Percentiles rank a stretch among this genome's conserved stretches.
These are phyloP conservation scores for Gymnodraco acuticeps DNA, from an alignment of 2,797 vertebrate species.

Conservation along the genomic window DNA sequence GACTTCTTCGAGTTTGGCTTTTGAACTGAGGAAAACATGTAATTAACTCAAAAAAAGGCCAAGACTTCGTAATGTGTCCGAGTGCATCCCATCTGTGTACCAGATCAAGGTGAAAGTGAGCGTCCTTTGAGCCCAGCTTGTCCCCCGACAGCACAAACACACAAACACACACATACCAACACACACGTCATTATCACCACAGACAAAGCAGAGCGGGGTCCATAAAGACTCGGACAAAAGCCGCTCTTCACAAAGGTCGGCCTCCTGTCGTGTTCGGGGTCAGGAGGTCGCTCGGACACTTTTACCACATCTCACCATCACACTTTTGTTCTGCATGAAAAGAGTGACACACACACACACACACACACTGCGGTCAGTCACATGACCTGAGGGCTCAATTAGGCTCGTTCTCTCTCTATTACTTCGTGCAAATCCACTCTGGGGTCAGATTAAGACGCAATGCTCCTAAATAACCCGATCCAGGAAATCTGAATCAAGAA, in stretches of 20 bases:
- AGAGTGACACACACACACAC: slow-evolving; percentile 1
- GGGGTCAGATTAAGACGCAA: too few relatives aligned
- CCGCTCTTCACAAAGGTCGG: slow-evolving; percentile 16
- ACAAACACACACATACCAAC: not conserved
- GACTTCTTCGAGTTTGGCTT: too few relatives aligned
- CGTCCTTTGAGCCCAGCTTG: not conserved
- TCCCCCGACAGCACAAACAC: not conserved
- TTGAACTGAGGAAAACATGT: too few relatives aligned
- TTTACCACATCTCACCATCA: slow-evolving; percentile 13
- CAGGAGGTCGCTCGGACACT: slow-evolving; percentile 21
- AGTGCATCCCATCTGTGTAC: not conserved
- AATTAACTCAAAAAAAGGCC: too few relatives aligned
- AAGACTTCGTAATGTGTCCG: too few relatives aligned
- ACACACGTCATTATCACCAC: slow-evolving; percentile 8
- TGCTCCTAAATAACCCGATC: too few relatives aligned
- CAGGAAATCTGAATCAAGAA: too few relatives aligned
- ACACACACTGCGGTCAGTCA: slow-evolving; percentile 10
- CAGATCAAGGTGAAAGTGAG: slow-evolving; percentile 3
- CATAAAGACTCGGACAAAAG: slow-evolving; percentile 14
- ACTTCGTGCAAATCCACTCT: not conserved
- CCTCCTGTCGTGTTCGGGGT: slow-evolving; percentile 25
- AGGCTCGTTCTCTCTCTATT: not conserved
- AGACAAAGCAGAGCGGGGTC: slow-evolving; percentile 12
- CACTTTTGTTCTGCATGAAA: slow-evolving; percentile 39
- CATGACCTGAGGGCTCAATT: not conserved